Percentiles rank a stretch among this genome's conserved stretches.
These are phyloP conservation scores for Uropetala carovei DNA, from an alignment of 2,888 invertebrate genomes.

Conservation along the genomic window DNA sequence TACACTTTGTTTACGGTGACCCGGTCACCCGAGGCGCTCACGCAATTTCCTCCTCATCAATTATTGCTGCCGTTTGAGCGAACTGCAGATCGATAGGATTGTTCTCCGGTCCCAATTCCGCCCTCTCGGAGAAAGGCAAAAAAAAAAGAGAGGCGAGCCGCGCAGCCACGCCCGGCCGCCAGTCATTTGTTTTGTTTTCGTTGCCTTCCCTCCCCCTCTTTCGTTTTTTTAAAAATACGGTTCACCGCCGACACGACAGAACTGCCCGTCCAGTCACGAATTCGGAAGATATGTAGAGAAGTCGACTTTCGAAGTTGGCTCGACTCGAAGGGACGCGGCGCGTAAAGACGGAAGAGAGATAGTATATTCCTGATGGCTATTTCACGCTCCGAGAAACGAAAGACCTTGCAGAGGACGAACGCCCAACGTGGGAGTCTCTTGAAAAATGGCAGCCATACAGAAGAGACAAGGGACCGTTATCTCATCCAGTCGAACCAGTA, in stretches of 20 bases:
- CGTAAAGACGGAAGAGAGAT: neutral
- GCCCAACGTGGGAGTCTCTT: neutral
- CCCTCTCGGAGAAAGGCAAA: too few species aligned
- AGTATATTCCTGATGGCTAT: neutral
- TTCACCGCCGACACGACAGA: neutral
- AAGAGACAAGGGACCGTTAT: too few species aligned
- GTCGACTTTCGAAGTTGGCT: neutral
- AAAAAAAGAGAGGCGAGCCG: neutral
- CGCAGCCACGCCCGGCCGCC: constrained; percentile 23
- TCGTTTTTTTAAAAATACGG: neutral
- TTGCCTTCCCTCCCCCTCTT: too few species aligned
- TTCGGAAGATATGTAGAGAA: neutral
- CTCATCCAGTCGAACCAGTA: too few species aligned
- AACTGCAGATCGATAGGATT: neutral
- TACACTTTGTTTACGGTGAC: neutral
- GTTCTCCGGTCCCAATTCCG: neutral
- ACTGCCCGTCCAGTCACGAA: neutral
- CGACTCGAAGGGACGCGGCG: too few species aligned
- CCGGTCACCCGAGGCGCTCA: neutral
- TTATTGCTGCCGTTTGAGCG: neutral
- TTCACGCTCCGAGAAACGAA: neutral
- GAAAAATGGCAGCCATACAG: too few species aligned
- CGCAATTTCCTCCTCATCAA: constrained; percentile 10
- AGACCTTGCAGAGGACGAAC: neutral
- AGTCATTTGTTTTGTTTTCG: neutral